These are phyloP conservation scores for Linepithema humile DNA, from an alignment of 1,140 invertebrate genomes.

Conservation along the genomic window DNA sequence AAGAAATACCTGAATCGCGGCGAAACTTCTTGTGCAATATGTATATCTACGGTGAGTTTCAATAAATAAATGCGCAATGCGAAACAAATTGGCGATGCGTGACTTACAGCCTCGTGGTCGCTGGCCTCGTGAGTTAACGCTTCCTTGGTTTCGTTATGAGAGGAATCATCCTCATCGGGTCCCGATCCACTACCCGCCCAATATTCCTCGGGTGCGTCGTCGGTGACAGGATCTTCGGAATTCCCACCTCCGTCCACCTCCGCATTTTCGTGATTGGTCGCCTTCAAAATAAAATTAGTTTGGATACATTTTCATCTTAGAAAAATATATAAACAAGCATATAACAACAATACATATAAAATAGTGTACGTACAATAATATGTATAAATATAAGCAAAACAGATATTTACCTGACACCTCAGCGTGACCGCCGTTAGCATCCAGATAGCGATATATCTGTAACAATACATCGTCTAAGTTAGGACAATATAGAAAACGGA, in stretches of 20 bases:
- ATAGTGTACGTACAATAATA: too few relatives aligned
- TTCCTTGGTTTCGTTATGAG: constrained; percentile 87
- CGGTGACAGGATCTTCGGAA: constrained; percentile 77
- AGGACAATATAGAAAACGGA: not conserved
- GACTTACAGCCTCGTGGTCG: constrained; percentile 88
- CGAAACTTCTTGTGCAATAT: constrained; percentile 32
- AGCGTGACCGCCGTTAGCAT: constrained; percentile 73
- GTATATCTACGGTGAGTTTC: constrained; percentile 35
- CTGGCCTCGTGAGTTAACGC: constrained; percentile 88
- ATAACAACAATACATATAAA: too few relatives aligned
- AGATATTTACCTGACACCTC: constrained; percentile 75
- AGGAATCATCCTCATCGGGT: constrained; percentile 78
- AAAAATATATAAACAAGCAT: too few relatives aligned
- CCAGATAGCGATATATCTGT: constrained; percentile 78
- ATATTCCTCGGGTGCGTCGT: constrained; percentile 83
- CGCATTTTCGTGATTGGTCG: constrained; percentile 72
- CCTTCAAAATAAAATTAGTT: constrained; percentile 59
- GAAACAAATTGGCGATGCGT: constrained; percentile 56
- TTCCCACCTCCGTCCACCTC: constrained; percentile 76
- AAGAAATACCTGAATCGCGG: constrained; percentile 36
- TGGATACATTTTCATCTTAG: not conserved
- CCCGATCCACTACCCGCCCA: constrained; percentile 83
- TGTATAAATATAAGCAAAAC: not conserved
- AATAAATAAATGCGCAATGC: constrained; percentile 47
- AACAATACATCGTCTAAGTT: constrained; percentile 63